Evolutionary conservation across 2,113 vertebrate species (phyloP), one percentile per base, ranked within the genome.

Genomic region (Oryzias woworae): DNA sequence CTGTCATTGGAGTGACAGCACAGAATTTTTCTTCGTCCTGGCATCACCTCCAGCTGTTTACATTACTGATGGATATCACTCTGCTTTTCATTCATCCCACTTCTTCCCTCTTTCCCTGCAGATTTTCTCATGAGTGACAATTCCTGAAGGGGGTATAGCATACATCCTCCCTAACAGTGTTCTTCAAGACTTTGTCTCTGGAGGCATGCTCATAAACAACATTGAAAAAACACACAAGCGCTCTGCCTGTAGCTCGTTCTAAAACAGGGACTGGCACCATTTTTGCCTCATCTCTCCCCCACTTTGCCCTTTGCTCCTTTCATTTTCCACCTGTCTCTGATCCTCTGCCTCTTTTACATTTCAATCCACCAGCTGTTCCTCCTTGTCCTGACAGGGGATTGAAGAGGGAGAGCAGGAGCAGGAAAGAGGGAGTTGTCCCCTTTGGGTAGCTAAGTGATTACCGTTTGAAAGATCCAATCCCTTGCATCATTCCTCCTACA

Each of bases 401-500:
- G 69, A 71, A 75, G 24, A 45, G 68, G 47, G 57, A 50, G 62
- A 49, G 36, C 10, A 10, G 36, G 69, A 65, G 71, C 12, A 5
- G 53, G 69, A 61, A 61, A 79, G 59, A 71, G 73, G 57, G 86
- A 85, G 80, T 77, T 75, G 76, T 87, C 80, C 83, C 86, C 81
- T 84, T 81, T 88, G 85, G 79, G 80, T 85, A 80, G 83, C 77
- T 82, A 85, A 87, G 87, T 69, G 77, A 89, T 88, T 88, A 84
- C 79, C 52, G 82, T 79, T 85, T 85, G 80, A 89, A 86, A 85
- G 75, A 80, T 84, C 79, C 83, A 81, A 78, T 85, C 80, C 73
- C 78, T 86, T 87, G 83, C 84, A 83, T 87, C 84, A 86, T 76
- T 78, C 71, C 73, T 82, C 84, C 78, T 76, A 66, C 75, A 77